phyloP scores from a whole-genome alignment of 2,888 invertebrate genomes.

The Coelinius sp. region DNA sequence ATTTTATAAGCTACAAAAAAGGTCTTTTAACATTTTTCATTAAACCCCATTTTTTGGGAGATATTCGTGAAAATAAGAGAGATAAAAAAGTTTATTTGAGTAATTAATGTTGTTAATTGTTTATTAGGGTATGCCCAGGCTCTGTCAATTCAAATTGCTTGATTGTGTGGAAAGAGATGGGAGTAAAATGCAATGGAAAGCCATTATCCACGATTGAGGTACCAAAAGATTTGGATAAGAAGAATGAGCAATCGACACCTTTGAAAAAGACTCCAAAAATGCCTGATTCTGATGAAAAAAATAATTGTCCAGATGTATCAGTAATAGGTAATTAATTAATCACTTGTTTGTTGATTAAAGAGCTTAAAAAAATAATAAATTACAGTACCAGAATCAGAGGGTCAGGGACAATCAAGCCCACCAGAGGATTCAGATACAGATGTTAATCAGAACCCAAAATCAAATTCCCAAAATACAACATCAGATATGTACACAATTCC shows the following conservation, averaged over 20 bases:
- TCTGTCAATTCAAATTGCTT: slow-evolving; percentile 18
- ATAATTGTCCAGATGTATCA: neutral
- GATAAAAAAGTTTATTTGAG: too few relatives aligned
- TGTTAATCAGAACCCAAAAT: slow-evolving; percentile 23
- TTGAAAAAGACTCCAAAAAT: neutral
- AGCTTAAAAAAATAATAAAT: neutral
- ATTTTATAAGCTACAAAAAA: too few relatives aligned
- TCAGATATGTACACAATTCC: neutral
- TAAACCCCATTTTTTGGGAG: too few relatives aligned
- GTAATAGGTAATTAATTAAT: neutral
- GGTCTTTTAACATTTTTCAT: too few relatives aligned
- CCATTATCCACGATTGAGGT: neutral
- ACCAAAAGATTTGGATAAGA: neutral
- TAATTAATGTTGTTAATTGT: too few relatives aligned
- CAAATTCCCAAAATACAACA: neutral
- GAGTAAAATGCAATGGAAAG: slow-evolving; percentile 3
- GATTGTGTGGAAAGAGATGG: neutral
- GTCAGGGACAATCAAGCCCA: slow-evolving; percentile 25
- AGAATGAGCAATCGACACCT: neutral
- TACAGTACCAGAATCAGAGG: slow-evolving; percentile 13
- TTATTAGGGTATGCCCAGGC: slow-evolving; percentile 39
- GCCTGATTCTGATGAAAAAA: neutral
- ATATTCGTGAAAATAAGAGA: too few relatives aligned
- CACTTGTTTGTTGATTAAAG: neutral
- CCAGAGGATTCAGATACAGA: slow-evolving; percentile 43